Base-by-base conservation (phyloP, 2,797 vertebrate species). In the Arremon brunneinucha region DNA sequence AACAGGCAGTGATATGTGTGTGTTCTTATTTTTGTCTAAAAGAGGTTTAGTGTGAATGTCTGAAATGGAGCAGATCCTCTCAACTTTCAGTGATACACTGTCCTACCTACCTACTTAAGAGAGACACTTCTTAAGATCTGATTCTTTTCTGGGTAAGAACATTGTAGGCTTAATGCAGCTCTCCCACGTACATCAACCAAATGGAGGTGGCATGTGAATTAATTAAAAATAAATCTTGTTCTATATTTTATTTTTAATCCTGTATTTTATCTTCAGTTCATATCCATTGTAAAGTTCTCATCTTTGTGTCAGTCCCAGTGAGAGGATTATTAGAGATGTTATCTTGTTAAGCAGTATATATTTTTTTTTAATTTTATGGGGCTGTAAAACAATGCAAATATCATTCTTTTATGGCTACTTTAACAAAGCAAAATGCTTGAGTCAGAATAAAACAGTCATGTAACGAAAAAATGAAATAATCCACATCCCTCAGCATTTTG, bases 191-290 rank as follows among this genome's bases (percentile, higher is more conserved):
- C 32, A 69, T 81, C 83, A 82, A 63, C 41, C 11, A 18, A 90
- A 44, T 46, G 77, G 39, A 50, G 70, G 59, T 81, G 83, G 57
- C 1, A 9, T 76, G 68, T 60, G 80, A 95, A 89, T 92, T 93
- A 67, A 93, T 94, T 67, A 75, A 93, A 95, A 87, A 84, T 74
- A 95, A 83, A 57, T 67, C 60, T 56, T 50, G 53, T 41, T 90
- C 86, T 70, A 20, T 39, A 72, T 93, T 78, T 94, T 84, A 77
- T 76, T 95, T 94, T 91, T 94, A 81, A 69, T 60, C 34, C 43
- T 44, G 4, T 43, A 47, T 85, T 92, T 93, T 75, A 67, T 55
- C 53, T 67, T 77, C 39, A 8, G 26, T 35, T 86, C 21, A 8
- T 39, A 72, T 49, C 60, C 39, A 30, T 49, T 89, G 41, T 77